Percentiles rank a stretch among this genome's conserved stretches.
Conservation (phyloP, 2,888 invertebrate genomes). For the Aricia artaxerxes region DNA sequence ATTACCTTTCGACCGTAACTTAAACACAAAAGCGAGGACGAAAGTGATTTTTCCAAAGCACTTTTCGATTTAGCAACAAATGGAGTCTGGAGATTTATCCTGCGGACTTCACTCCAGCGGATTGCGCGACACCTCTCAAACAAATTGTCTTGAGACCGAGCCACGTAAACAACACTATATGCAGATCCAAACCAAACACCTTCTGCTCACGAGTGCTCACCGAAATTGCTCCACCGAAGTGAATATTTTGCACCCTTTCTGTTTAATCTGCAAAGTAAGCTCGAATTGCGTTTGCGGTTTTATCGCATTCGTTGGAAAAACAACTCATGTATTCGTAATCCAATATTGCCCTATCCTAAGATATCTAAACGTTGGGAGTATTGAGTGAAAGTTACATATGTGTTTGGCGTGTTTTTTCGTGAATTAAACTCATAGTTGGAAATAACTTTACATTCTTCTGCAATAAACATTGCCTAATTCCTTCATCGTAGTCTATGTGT, state of each 20-base stretch:
- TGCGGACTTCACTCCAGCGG: slow-evolving; percentile 59
- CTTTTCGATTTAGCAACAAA: neutral
- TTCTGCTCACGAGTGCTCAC: slow-evolving; percentile 58
- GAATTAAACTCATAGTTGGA: neutral
- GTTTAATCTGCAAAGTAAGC: slow-evolving; percentile 62
- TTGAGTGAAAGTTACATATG: neutral
- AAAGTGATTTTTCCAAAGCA: neutral
- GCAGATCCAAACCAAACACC: slow-evolving; percentile 72
- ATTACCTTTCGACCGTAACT: neutral
- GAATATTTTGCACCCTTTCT: slow-evolving; percentile 57
- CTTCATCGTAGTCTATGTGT: too few species aligned
- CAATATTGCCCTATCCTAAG: slow-evolving; percentile 31
- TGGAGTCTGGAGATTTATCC: slow-evolving; percentile 51
- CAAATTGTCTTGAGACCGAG: slow-evolving; percentile 76
- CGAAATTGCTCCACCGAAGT: slow-evolving; percentile 63
- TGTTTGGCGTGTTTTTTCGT: neutral
- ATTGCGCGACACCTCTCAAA: slow-evolving; percentile 79
- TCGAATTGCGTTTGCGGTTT: slow-evolving; percentile 50
- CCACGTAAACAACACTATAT: slow-evolving; percentile 74
- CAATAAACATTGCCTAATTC: too few species aligned
- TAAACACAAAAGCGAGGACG: neutral
- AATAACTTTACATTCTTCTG: neutral
- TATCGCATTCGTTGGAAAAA: slow-evolving; percentile 43
- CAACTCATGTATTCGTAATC: slow-evolving; percentile 34
- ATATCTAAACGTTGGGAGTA: slow-evolving; percentile 22